A percentile compares a stretch with the other conserved stretches of the same genome.
Conservation (phyloP, 2,113 vertebrate genomes). For the Chaetorhynchus papuensis region DNA sequence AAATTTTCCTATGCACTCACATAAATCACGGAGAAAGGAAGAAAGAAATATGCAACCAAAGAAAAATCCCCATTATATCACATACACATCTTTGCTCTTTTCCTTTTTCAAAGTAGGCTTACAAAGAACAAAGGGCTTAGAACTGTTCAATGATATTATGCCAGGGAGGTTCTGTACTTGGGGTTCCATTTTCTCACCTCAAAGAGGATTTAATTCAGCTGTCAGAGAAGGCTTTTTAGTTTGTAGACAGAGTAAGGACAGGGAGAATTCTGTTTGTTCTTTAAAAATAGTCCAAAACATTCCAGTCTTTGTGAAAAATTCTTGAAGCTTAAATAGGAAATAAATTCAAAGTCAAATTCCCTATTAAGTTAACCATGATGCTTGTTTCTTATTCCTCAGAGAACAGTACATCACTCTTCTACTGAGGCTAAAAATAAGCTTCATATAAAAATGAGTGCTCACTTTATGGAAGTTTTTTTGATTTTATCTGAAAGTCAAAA, state of each 20-base stretch:
- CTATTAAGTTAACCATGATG: constrained; percentile 67
- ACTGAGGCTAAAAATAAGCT: constrained; percentile 67
- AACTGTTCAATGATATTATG: constrained; percentile 68
- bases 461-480: constrained; percentile 34
- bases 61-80: constrained; percentile 64
- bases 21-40: constrained; percentile 20
- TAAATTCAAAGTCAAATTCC: constrained; percentile 76
- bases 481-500: constrained; percentile 70
- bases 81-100: constrained; percentile 68
- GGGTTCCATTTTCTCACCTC: constrained; percentile 73
- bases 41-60: constrained; percentile 34
- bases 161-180: constrained; percentile 64
- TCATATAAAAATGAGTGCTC: constrained; percentile 55
- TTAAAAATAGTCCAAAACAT: constrained; percentile 75
- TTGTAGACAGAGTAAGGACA: constrained; percentile 61
- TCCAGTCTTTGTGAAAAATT: constrained; percentile 69
- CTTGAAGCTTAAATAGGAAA: constrained; percentile 70
- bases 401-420: constrained; percentile 60
- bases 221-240: constrained; percentile 68
- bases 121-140: constrained; percentile 71
- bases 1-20: constrained; percentile 52
- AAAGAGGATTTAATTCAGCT: constrained; percentile 72
- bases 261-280: constrained; percentile 75
- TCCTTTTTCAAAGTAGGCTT: constrained; percentile 65
- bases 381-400: constrained; percentile 72